These are phyloP conservation scores for Zoanthus sansibaricus DNA, from an alignment of 92 coral and sea anemone genomes.

Conservation along the genomic window DNA sequence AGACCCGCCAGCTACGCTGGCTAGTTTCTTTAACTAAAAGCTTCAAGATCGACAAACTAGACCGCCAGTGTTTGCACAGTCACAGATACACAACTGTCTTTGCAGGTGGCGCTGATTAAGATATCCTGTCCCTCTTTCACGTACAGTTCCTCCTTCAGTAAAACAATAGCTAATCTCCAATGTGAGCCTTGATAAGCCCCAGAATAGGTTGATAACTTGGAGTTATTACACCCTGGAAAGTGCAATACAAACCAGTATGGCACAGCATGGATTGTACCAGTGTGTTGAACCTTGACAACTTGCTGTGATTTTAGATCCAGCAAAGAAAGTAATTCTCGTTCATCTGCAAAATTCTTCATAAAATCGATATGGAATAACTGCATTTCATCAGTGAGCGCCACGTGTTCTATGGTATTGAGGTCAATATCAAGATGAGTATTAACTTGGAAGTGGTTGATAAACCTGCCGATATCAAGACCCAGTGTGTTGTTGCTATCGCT, in stretches of 20 bases:
- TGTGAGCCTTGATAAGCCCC: constrained; percentile 81
- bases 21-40: too few species aligned
- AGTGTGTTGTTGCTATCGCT: constrained; percentile 74
- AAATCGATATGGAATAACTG: constrained; percentile 76
- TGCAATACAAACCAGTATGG: constrained; percentile 90
- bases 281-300: constrained; percentile 61
- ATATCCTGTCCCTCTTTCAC: constrained; percentile 81
- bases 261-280: constrained; percentile 84
- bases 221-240: constrained; percentile 48
- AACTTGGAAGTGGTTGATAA: constrained; percentile 90
- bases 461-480: constrained; percentile 82
- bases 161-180: constrained; percentile 90
- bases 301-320: constrained; percentile 65
- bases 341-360: constrained; percentile 63
- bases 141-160: constrained; percentile 67
- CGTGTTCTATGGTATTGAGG: constrained; percentile 71
- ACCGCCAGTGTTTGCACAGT: constrained; percentile 10
- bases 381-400: constrained; percentile 61
- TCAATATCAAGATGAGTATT: constrained; percentile 85
- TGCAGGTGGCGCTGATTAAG: constrained; percentile 72
- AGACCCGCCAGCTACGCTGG: too few species aligned
- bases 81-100: constrained; percentile 79
- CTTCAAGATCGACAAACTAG: not conserved
- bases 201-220: constrained; percentile 70
- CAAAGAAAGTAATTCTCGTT: constrained; percentile 67